Evolutionary conservation across 1,140 invertebrate species (phyloP), one percentile per base, ranked within the genome.

Genomic region (Chymomyza costata): DNA sequence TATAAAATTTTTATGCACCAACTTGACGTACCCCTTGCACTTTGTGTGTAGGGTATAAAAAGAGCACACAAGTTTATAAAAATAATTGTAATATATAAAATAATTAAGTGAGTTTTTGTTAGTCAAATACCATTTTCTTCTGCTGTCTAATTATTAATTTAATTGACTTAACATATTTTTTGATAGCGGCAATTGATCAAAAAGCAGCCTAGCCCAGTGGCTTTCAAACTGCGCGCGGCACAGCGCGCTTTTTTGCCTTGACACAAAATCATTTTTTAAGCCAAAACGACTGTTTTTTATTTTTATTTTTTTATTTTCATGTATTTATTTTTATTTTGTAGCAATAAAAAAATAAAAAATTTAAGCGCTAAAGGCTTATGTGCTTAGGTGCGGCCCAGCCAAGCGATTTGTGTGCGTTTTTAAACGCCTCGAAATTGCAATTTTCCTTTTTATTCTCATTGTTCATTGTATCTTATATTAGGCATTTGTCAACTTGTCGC

Each of bases 221-320:
- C 68, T 64, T 46, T 73, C 63, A 67, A 73, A 73, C 68, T 73
- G 68, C 63, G 68, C 68, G 67, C 69, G 68, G 68, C 68, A 73
- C 69, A 74, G 68, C 59, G 58, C 68, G 68, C 51, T 64, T 32
- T 73, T 54, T 73, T 41, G 59, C 68, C 68, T 73, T 73, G 68
- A 64, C 68, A 73, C 69, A 51, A 73, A 61, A 60, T 50, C 17
- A 61, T 61, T 34, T 54, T 54, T 48, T 14, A 55, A 48, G 25
- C 32, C 21, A 35, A 54, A 59, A 25, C 48, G 32, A 46, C 40
- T 18, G 55, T 28, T 34, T 37, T n/a, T 53, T 41, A 46, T 62
- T 63, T 64, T 46, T 62, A 52, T 54, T 50, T 49, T 49, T 65
- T 53, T 52, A 43, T 57, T 61, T 39, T 47, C 46, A 7, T 11